These are phyloP conservation scores for Eulacestoma nigropectus DNA, from an alignment of 2,113 vertebrate species.

Conservation along the genomic window DNA sequence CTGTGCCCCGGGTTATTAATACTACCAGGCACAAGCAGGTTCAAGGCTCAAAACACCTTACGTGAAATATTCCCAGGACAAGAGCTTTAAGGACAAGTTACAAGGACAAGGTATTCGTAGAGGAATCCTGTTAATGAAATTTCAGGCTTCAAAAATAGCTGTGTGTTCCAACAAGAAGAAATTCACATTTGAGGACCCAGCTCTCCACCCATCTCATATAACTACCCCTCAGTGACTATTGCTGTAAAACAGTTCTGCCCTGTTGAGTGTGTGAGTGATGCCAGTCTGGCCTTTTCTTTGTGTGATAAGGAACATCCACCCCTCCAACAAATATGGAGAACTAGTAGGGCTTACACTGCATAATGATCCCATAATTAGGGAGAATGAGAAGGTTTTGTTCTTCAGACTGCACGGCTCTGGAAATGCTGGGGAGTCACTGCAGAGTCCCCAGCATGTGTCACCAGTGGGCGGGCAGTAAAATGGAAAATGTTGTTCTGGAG, in stretches of 20 bases:
- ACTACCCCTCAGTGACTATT: background rate
- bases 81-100: background rate
- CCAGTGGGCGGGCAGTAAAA: background rate
- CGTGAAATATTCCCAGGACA: background rate
- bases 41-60: background rate
- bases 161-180: background rate
- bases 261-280: background rate
- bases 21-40: background rate
- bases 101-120: background rate
- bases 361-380: background rate
- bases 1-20: background rate
- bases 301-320: background rate
- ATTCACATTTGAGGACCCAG: background rate
- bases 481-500: background rate
- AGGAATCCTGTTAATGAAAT: background rate
- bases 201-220: background rate
- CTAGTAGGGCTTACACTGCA: background rate
- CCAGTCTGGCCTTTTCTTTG: background rate
- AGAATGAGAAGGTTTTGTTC: background rate
- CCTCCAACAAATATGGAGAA: background rate
- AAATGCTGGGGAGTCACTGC: background rate
- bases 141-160: background rate
- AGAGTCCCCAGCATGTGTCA: background rate
- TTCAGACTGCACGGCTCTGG: background rate
- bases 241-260: background rate